Evolutionary conservation across 2,113 vertebrate species (phyloP).

Genomic region (Cettia cetti): DNA sequence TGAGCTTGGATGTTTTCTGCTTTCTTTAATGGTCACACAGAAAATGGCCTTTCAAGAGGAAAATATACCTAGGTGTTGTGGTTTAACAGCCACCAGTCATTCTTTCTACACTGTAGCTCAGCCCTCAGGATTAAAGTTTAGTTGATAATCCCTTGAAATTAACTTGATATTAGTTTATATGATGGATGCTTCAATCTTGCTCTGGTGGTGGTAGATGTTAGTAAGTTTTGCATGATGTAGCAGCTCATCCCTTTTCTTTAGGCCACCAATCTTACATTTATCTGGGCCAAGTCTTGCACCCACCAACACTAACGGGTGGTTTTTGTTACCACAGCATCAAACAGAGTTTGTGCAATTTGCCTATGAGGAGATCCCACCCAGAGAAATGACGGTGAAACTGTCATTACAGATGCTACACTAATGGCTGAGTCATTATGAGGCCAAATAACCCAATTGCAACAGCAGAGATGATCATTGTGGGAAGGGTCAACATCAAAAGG

Average conservation of each 20-base stretch:
- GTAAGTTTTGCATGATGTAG: not conserved
- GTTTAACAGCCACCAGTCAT: not conserved
- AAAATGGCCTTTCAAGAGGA: not conserved
- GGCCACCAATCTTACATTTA: not conserved
- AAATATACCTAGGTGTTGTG: not conserved
- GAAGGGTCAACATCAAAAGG: conserved; percentile 12
- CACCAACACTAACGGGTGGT: not conserved
- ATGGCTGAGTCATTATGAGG: not conserved
- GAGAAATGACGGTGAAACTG: not conserved
- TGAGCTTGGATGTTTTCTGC: not conserved
- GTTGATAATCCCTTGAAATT: not conserved
- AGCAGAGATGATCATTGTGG: not conserved
- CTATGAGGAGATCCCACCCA: conserved; percentile 6
- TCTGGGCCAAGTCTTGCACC: not conserved
- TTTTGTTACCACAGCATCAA: not conserved
- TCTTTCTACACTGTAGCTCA: not conserved
- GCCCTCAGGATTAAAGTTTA: not conserved
- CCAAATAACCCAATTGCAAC: conserved; percentile 33
- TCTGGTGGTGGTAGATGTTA: not conserved
- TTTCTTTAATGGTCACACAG: not conserved
- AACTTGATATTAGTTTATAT: not conserved
- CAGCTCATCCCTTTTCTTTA: not conserved
- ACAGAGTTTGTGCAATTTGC: not conserved
- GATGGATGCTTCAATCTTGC: not conserved
- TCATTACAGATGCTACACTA: not conserved